phyloP scores from a whole-genome alignment of 2,888 invertebrate species.

The Platycheirus albimanus region DNA sequence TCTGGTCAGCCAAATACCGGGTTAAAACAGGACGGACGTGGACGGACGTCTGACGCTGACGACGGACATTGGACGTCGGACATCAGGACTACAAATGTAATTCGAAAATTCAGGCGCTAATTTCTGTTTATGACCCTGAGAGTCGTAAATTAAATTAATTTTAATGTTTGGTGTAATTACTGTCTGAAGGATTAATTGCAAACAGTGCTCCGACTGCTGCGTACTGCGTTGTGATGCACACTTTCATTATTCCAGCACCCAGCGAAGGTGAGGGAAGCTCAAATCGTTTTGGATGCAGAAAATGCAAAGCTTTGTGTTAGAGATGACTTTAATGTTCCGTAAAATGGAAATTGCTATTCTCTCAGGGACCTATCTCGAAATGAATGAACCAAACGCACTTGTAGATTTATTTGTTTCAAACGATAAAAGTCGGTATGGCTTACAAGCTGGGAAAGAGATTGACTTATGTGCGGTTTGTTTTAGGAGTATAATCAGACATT shows the following conservation, averaged over 20 bases:
- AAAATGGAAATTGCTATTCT: constrained; percentile 57
- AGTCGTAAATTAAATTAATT: constrained; percentile 74
- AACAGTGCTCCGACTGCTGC: not conserved
- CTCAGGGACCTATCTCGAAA: constrained; percentile 40
- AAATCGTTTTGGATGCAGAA: not conserved
- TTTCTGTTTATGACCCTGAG: constrained; percentile 62
- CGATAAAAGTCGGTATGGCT: constrained; percentile 6
- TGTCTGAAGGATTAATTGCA: constrained; percentile 71
- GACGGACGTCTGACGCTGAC: too few relatives aligned
- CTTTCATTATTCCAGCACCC: constrained; percentile 4
- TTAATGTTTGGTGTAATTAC: constrained; percentile 72
- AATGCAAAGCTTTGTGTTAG: constrained; percentile 35
- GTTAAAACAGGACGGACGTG: not conserved
- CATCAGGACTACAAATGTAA: constrained; percentile 13
- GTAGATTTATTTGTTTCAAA: constrained; percentile 36
- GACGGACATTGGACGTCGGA: too few relatives aligned
- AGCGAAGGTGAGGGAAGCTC: not conserved
- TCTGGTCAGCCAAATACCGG: constrained; percentile 16
- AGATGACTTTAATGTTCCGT: constrained; percentile 59
- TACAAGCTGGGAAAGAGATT: constrained; percentile 7
- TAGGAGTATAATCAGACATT: not conserved
- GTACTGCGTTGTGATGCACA: constrained; percentile 44
- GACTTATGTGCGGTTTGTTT: constrained; percentile 7
- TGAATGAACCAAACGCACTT: constrained; percentile 32
- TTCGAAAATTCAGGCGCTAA: constrained; percentile 58